Base-by-base conservation (phyloP, 1,140 invertebrate species). In the Drusus annulatus region DNA sequence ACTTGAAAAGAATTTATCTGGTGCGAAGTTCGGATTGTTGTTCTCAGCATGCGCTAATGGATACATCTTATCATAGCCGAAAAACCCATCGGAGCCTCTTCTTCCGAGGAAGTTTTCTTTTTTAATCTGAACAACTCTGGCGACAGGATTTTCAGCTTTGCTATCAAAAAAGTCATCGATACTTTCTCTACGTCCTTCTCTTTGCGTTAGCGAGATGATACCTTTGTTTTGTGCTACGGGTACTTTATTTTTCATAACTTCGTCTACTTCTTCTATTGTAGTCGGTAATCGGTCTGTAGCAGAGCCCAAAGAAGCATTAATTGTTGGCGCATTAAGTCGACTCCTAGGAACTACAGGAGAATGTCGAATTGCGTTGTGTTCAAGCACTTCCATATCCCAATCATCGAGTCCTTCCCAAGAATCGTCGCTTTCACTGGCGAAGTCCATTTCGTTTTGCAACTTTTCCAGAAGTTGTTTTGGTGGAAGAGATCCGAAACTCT, bases 371-470 rank as follows among this genome's bases (percentile, higher is more conserved):
- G 28, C 65, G 17, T 83, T 83, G 82, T 84, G 80, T 80, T 83
- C 84, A 21, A 83, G 78, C 28, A 85, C 81, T 19, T 80, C 79
- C 19, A 87, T 56, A 54, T 86, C 85, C 85, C 86, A 87, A 78
- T 86, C 85, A 77, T 87, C 84, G 21, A 84, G 79, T 76, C 85
- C 86, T 73, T 84, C 84, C 76, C 85, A 82, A 52, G 86, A 86
- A 78, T 87, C 87, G 74, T 86, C 87, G 51, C 84, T 82, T 78
- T 84, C 84, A 28, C 45, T 78, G 23, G 31, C 76, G 28, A 82
- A 62, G 31, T 65, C 77, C 68, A 71, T 17, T n/a, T 82, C 75
- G 50, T 84, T 58, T 75, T 83, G 68, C 50, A 86, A 65, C 65
- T 84, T 84, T 58, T 84, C 85, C 8, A 86, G 51, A 2, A 86